These are phyloP conservation scores for Petrocephalus microphthalmus DNA, from an alignment of 2,113 vertebrate species.

Conservation along the genomic window DNA sequence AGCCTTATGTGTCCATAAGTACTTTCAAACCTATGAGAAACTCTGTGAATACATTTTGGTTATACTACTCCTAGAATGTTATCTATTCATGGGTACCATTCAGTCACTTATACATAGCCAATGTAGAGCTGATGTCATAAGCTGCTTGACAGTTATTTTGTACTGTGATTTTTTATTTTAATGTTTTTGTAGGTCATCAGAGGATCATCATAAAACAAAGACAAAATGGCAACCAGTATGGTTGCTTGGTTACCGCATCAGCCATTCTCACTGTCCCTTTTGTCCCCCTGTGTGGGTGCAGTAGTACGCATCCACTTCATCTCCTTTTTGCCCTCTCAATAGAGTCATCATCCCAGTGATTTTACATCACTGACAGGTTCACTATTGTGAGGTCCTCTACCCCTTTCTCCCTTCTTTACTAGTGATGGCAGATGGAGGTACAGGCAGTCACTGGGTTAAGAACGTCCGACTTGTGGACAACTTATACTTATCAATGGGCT, in stretches of 20 bases:
- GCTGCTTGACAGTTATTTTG: not conserved
- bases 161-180: not conserved
- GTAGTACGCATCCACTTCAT: not conserved
- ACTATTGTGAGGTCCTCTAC: not conserved
- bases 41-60: not conserved
- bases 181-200: not conserved
- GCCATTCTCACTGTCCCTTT: not conserved
- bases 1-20: not conserved
- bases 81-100: not conserved
- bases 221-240: not conserved
- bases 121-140: not conserved
- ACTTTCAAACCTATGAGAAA: not conserved
- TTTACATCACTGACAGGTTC: not conserved
- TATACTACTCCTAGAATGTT: not conserved
- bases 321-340: not conserved
- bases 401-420: not conserved
- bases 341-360: not conserved
- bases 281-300: not conserved
- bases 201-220: not conserved
- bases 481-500: not conserved
- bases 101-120: not conserved
- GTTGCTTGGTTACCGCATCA: conserved; percentile 14
- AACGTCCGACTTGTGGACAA: not conserved
- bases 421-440: not conserved
- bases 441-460: not conserved